Evolutionary conservation across 1,140 invertebrate species (phyloP), one percentile per base, ranked within the genome.

Genomic region (Dryas iulia): DNA sequence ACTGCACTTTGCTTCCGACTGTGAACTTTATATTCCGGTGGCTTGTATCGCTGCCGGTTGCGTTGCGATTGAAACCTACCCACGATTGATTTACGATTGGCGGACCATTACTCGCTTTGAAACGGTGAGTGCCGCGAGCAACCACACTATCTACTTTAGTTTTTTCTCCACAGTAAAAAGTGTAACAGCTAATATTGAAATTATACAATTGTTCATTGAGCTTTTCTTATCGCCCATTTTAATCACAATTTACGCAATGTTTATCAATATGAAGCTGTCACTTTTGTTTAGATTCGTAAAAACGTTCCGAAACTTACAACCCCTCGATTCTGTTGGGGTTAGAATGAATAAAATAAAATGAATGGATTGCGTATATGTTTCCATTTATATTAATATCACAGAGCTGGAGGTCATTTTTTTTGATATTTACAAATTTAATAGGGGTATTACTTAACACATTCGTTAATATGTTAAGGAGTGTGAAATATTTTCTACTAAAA

Each of bases 61-160:
- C 69, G 63, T 53, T 71, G 71, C 72, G 70, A 77, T 82, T 73
- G 78, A 79, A 81, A 80, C 75, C 71, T 68, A 69, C 66, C 71
- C 39, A 53, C 74, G 79, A 83, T 83, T 86, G 79, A 85, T 87
- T 86, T 86, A 85, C 81, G 76, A 77, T 72, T 60, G 47, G 28
- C 66, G 73, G 56, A 65, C 59, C 73, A 69, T 74, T 71, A 67
- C 58, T 78, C 72, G 69, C 69, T 78, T 8, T 80, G 79, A 78
- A 78, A 88, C 83, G 84, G 87, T 90, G 85, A 80, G 87, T 90
- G 80, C 60, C 61, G 69, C 53, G 24, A 23, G 26, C 57, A 59
- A 24, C 58, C 5, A 47, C 39, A 47, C 39, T 35, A 21, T 2
- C 39, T 47, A 12, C 14, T 47, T 18, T 18, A 21, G n/a, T 47